Conservation (phyloP, 2,888 invertebrate species). For the Drosophila histrio region DNA sequence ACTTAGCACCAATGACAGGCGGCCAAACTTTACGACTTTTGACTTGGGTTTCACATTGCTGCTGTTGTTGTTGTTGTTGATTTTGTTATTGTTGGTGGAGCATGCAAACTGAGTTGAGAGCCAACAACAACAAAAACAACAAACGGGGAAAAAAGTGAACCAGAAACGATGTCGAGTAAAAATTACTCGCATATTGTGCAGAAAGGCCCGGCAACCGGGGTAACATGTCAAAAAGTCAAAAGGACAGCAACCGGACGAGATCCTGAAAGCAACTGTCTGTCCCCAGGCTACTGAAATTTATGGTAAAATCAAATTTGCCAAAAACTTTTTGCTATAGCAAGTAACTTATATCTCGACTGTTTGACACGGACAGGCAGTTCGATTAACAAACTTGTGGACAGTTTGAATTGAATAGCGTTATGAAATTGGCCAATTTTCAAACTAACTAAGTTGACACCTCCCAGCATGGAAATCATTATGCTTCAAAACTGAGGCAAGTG, state of each 20-base stretch:
- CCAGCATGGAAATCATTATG: not conserved
- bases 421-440: slow-evolving; percentile 1
- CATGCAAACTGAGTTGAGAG: slow-evolving; percentile 31
- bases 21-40: slow-evolving; percentile 48
- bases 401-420: slow-evolving; percentile 10
- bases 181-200: slow-evolving; percentile 36
- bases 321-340: slow-evolving; percentile 32
- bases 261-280: slow-evolving; percentile 26
- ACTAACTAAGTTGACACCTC: not conserved
- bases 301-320: slow-evolving; percentile 65
- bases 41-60: slow-evolving; percentile 34
- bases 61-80: not conserved
- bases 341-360: slow-evolving; percentile 37
- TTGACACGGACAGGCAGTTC: slow-evolving; percentile 7
- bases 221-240: slow-evolving; percentile 46
- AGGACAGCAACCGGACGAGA: slow-evolving; percentile 38
- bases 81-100: too few relatives aligned
- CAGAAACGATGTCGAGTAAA: slow-evolving; percentile 13
- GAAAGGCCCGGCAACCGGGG: slow-evolving; percentile 6
- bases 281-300: slow-evolving; percentile 40
- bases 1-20: slow-evolving; percentile 27
- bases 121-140: not conserved
- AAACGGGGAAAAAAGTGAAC: not conserved
- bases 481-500: not conserved
- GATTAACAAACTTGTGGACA: slow-evolving; percentile 33